A percentile compares a stretch with the other conserved stretches of the same genome.
phyloP scores from a whole-genome alignment of 2,888 invertebrate species.

The Vannuccia rotundouncinata region DNA sequence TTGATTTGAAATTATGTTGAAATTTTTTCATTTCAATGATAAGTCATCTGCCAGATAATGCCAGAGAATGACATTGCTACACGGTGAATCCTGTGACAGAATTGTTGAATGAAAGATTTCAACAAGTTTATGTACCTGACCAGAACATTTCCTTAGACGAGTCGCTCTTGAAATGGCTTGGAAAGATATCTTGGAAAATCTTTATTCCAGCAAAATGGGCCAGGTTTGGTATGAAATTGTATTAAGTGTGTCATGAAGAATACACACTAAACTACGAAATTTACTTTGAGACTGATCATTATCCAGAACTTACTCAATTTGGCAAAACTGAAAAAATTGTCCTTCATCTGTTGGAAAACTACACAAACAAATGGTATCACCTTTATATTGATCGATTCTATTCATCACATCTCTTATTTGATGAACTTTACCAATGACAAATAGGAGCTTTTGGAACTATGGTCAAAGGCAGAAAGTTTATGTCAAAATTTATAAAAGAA shows the following conservation, averaged over 20 bases:
- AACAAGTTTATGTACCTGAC: constrained; percentile 7
- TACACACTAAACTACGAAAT: background rate
- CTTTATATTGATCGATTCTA: constrained; percentile 22
- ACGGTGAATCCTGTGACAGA: constrained; percentile 10
- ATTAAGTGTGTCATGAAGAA: constrained; percentile 3
- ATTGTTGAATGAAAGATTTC: background rate
- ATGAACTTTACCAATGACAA: constrained; percentile 11
- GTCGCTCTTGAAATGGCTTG: background rate
- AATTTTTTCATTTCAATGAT: constrained; percentile 28
- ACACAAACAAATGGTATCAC: background rate
- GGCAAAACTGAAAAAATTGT: constrained; percentile 23
- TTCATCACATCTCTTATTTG: background rate
- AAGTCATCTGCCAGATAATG: background rate
- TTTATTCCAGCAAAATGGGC: constrained; percentile 25
- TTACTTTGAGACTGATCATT: constrained; percentile 3
- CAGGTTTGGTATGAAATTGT: constrained; percentile 16
- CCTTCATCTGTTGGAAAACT: background rate
- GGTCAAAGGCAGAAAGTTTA: background rate
- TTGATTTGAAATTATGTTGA: constrained; percentile 14
- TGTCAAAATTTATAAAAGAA: background rate
- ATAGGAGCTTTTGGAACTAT: constrained; percentile 7
- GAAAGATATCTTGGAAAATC: constrained; percentile 1
- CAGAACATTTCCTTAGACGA: background rate
- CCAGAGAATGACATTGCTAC: background rate
- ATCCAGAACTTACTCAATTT: background rate